Percentiles rank a stretch among this genome's conserved stretches.
These are phyloP conservation scores for Siderastrea radians DNA, from an alignment of 92 coral and sea anemone species.

Conservation along the genomic window DNA sequence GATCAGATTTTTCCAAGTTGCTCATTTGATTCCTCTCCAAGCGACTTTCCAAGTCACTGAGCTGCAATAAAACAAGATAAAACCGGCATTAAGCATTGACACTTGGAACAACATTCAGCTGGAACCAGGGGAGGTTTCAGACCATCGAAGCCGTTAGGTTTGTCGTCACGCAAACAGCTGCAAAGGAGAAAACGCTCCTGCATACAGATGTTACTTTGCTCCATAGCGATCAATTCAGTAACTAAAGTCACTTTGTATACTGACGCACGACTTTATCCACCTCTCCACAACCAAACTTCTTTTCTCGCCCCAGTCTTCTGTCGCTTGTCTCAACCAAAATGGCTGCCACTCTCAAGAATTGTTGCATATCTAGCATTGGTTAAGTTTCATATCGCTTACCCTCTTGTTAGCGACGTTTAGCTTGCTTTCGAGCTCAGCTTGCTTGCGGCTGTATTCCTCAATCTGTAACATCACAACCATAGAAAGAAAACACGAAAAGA, in stretches of 20 bases:
- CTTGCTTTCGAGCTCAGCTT: slow-evolving; percentile 80
- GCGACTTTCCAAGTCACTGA: slow-evolving; percentile 85
- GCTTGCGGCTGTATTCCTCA: slow-evolving; percentile 80
- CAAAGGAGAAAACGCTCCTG: neutral
- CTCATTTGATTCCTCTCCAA: slow-evolving; percentile 75
- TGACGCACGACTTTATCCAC: too few relatives aligned
- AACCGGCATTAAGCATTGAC: neutral
- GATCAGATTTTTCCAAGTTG: slow-evolving; percentile 88
- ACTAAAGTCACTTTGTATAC: too few relatives aligned
- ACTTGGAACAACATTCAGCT: neutral
- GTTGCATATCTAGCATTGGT: neutral
- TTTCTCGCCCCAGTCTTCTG: neutral
- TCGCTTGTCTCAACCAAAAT: neutral
- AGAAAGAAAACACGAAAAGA: neutral
- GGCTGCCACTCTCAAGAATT: neutral
- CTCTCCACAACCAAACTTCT: neutral
- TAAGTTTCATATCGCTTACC: slow-evolving; percentile 46
- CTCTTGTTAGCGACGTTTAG: slow-evolving; percentile 79
- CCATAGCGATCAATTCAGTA: neutral
- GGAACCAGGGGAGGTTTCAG: too few relatives aligned
- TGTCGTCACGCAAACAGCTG: neutral
- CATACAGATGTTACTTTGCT: neutral
- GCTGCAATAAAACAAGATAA: slow-evolving; percentile 36
- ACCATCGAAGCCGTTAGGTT: too few relatives aligned
- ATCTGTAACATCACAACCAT: slow-evolving; percentile 33